These are phyloP conservation scores for Netelia inedita DNA, from an alignment of 2,888 invertebrate species.

Conservation along the genomic window DNA sequence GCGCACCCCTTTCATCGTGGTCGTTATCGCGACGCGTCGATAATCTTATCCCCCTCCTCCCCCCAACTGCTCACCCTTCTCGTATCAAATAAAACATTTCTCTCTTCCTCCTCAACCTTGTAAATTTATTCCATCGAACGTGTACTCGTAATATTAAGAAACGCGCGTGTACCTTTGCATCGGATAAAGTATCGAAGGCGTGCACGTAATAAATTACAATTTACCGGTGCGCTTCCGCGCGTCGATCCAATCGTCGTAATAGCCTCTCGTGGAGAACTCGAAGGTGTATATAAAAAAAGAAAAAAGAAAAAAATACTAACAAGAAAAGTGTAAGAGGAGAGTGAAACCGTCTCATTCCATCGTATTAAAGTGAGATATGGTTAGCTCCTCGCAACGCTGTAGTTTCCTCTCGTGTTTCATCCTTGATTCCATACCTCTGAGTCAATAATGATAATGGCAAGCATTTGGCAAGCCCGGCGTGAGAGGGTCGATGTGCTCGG, in stretches of 20 bases:
- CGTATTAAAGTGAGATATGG: slow-evolving; percentile 58
- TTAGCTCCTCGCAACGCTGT: slow-evolving; percentile 33
- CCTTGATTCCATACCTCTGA: slow-evolving; percentile 58
- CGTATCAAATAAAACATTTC: background rate
- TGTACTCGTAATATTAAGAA: slow-evolving; percentile 7
- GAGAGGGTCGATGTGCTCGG: slow-evolving; percentile 47
- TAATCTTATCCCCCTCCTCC: slow-evolving; percentile 48
- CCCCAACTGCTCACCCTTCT: slow-evolving; percentile 4
- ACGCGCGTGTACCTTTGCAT: slow-evolving; percentile 38
- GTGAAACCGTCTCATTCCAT: slow-evolving; percentile 35
- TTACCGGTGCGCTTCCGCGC: slow-evolving; percentile 51
- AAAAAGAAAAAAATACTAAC: slow-evolving; percentile 26
- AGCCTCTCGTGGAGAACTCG: slow-evolving; percentile 46
- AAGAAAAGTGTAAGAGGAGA: slow-evolving; percentile 27
- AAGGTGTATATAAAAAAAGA: slow-evolving; percentile 43
- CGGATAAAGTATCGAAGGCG: slow-evolving; percentile 53
- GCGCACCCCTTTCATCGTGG: slow-evolving; percentile 62
- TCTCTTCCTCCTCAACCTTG: background rate
- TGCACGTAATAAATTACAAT: slow-evolving; percentile 71
- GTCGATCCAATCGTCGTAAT: slow-evolving; percentile 75
- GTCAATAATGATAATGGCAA: slow-evolving; percentile 75
- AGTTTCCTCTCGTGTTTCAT: slow-evolving; percentile 34
- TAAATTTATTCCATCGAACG: background rate
- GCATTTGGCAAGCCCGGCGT: slow-evolving; percentile 70
- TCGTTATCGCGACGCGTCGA: slow-evolving; percentile 31